A percentile compares a stretch with the other conserved stretches of the same genome.
Evolutionary conservation across 2,797 vertebrate species (phyloP).

Genomic region (Emydoidea blandingii): DNA sequence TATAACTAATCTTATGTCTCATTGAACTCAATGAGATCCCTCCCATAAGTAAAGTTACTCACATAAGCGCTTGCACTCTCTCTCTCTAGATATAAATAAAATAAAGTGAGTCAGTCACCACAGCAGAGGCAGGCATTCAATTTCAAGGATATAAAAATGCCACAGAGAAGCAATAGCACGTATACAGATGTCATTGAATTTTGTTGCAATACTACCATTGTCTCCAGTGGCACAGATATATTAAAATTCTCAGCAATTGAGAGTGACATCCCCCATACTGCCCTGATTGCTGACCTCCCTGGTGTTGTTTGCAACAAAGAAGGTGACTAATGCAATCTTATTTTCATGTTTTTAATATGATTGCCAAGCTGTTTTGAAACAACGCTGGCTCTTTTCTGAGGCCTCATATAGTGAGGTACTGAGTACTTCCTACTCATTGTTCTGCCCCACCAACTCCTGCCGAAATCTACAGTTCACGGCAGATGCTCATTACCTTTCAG

Average conservation of each 20-base stretch:
- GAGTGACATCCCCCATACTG: not conserved
- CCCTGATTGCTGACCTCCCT: not conserved
- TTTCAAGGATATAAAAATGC: not conserved
- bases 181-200: not conserved
- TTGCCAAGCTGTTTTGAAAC: not conserved
- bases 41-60: not conserved
- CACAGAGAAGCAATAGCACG: constrained; percentile 6
- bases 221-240: not conserved
- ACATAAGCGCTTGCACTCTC: not conserved
- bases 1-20: not conserved
- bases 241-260: not conserved
- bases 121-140: not conserved
- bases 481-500: not conserved
- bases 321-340: not conserved
- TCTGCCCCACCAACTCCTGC: not conserved
- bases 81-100: not conserved
- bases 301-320: not conserved
- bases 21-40: not conserved
- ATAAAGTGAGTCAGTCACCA: not conserved
- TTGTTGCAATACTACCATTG: not conserved
- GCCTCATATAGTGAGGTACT: not conserved
- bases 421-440: not conserved
- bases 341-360: not conserved
- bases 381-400: not conserved
- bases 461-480: not conserved